Evolutionary conservation across 2,888 invertebrate genomes (phyloP).

Genomic region (Cheilosia urbana): DNA sequence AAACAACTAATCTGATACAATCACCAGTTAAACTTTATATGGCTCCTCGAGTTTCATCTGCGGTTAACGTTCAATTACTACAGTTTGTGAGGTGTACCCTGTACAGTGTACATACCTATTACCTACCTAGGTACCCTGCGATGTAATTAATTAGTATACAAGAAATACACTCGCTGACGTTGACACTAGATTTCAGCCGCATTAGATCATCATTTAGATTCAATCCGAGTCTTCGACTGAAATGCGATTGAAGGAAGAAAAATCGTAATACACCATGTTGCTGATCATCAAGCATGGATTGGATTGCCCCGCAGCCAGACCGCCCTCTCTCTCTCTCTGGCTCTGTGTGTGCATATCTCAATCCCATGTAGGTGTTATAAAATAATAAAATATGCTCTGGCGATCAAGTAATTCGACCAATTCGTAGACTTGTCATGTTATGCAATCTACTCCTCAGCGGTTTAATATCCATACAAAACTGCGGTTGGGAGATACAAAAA

Average conservation of each 20-base stretch:
- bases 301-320: constrained; percentile 17
- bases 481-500: constrained; percentile 37
- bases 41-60: constrained; percentile 15
- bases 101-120: neutral
- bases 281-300: neutral
- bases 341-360: neutral
- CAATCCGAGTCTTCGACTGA: neutral
- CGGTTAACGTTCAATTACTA: constrained; percentile 24
- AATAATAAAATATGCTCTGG: constrained; percentile 49
- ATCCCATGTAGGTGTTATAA: constrained; percentile 61
- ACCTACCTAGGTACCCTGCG: constrained; percentile 5
- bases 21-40: constrained; percentile 9
- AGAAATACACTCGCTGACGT: constrained; percentile 24
- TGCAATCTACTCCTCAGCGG: constrained; percentile 46
- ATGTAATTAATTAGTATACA: constrained; percentile 36
- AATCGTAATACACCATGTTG: neutral
- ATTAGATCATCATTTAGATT: constrained; percentile 46
- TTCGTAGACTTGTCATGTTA: constrained; percentile 56
- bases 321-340: neutral
- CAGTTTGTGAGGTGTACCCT: neutral
- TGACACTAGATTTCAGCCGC: constrained; percentile 31
- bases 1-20: constrained; percentile 19
- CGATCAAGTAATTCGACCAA: constrained; percentile 65
- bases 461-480: constrained; percentile 10
- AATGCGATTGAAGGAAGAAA: neutral